phyloP scores from a whole-genome alignment of 2,797 vertebrate species.

The Brotogeris chrysoptera region DNA sequence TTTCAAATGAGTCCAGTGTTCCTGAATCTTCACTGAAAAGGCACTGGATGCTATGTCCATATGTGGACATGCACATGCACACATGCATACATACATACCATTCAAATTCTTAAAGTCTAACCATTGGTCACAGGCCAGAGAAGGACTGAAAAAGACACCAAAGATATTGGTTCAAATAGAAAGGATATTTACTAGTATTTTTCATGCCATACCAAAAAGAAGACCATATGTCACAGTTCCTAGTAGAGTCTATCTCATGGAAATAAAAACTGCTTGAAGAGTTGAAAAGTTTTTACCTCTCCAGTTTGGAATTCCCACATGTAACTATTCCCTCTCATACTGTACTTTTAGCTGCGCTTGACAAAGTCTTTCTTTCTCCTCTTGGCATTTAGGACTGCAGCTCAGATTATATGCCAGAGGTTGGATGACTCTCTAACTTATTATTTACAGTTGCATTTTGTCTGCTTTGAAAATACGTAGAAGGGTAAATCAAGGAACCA shows the following conservation, averaged over 20 bases:
- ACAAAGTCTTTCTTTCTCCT: neutral
- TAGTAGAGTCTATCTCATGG: neutral
- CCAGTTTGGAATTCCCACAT: neutral
- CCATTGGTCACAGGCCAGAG: neutral
- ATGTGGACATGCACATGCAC: neutral
- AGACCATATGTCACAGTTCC: neutral
- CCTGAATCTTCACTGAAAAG: neutral
- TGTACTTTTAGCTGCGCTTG: neutral
- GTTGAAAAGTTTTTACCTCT: neutral
- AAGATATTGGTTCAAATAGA: neutral
- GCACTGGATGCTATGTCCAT: neutral
- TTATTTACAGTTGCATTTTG: neutral
- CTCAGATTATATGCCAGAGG: neutral
- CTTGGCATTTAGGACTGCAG: neutral
- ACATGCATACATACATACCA: neutral
- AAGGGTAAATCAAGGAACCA: neutral
- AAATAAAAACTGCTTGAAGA: neutral
- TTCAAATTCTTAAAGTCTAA: neutral
- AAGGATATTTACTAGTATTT: neutral
- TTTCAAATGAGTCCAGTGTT: neutral
- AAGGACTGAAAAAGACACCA: neutral
- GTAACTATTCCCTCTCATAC: neutral
- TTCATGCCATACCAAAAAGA: neutral
- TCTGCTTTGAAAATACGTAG: neutral
- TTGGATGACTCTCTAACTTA: neutral